Conservation (phyloP, 2,888 invertebrate species). For the Bimastos eiseni region DNA sequence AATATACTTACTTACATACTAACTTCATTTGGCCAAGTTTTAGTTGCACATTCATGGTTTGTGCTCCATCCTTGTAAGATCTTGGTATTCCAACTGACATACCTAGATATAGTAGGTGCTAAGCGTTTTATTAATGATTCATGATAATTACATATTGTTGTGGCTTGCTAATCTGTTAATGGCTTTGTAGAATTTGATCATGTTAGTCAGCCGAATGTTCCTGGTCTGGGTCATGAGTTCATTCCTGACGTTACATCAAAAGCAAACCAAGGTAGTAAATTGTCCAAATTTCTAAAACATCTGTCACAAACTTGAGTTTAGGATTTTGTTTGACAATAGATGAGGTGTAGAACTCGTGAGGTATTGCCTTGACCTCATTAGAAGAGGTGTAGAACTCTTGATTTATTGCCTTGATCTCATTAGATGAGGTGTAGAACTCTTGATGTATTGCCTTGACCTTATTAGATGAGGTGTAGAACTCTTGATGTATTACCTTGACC, state of each 20-base stretch:
- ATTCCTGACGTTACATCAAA: constrained; percentile 52
- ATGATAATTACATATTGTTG: background rate
- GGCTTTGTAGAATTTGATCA: constrained; percentile 22
- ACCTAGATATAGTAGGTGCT: background rate
- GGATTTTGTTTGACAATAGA: background rate
- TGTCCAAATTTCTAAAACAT: background rate
- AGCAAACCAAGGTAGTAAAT: background rate
- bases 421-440: too few relatives aligned
- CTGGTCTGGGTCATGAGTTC: constrained; percentile 98
- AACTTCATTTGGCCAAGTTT: too few relatives aligned
- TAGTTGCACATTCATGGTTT: too few relatives aligned
- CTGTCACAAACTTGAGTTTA: background rate
- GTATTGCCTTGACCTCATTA: too few relatives aligned
- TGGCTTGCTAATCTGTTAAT: background rate
- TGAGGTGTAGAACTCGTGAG: background rate
- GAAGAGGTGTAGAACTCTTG: too few relatives aligned
- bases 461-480: too few relatives aligned
- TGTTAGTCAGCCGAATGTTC: constrained; percentile 68
- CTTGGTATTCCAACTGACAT: too few relatives aligned
- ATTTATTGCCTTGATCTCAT: too few relatives aligned
- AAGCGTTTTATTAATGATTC: background rate
- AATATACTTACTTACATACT: too few relatives aligned
- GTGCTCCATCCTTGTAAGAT: too few relatives aligned
- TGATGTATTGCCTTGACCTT: too few relatives aligned
- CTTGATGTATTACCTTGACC: too few relatives aligned